Evolutionary conservation across 1,140 invertebrate species (phyloP).

Genomic region (Eciton burchellii): DNA sequence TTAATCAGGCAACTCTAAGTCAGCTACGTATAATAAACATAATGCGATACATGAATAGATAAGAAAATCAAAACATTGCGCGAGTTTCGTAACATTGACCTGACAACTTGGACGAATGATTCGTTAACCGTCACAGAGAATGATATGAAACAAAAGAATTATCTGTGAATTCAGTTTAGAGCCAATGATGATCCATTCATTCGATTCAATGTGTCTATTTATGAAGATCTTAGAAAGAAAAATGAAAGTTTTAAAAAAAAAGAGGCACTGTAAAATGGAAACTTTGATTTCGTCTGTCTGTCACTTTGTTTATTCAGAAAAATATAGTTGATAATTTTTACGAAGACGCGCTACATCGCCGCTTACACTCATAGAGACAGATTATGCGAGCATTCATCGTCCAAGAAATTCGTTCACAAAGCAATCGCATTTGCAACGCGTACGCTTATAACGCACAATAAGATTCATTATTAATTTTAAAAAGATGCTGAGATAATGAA

Average conservation of each 20-base stretch:
- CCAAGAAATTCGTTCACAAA: not conserved
- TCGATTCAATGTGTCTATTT: not conserved
- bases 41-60: not conserved
- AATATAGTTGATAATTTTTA: constrained; percentile 4
- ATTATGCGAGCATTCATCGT: not conserved
- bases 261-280: not conserved
- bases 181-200: not conserved
- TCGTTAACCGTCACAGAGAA: too few relatives aligned
- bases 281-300: not conserved
- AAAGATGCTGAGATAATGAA: not conserved
- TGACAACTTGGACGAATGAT: not conserved
- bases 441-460: not conserved
- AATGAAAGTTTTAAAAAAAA: not conserved
- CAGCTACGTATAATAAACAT: not conserved
- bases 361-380: not conserved
- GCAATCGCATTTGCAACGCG: not conserved
- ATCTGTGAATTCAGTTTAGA: not conserved
- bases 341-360: not conserved
- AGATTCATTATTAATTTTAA: constrained; percentile 12
- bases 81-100: not conserved
- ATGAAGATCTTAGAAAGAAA: too few relatives aligned
- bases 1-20: not conserved
- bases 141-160: not conserved
- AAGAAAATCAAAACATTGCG: not conserved
- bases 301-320: not conserved